Percentiles rank a stretch among this genome's conserved stretches.
Evolutionary conservation across 1,140 invertebrate species (phyloP).

Genomic region (Vollenhovia emeryi): DNA sequence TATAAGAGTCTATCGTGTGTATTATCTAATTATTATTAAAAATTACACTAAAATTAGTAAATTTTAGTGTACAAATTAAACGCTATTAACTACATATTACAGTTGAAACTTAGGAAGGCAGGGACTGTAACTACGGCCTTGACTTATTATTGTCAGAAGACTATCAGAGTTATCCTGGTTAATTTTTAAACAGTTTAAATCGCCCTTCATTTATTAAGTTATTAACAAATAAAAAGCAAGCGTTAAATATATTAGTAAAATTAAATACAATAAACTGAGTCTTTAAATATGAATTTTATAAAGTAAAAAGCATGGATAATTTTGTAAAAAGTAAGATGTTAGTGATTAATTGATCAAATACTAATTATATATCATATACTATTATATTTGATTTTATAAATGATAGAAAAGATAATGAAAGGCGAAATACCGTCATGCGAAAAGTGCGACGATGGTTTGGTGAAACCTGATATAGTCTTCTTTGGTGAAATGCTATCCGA

Average conservation of each 20-base stretch:
- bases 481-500: conserved; percentile 95
- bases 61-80: background rate
- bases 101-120: too few species aligned
- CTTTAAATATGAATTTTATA: background rate
- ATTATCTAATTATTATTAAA: background rate
- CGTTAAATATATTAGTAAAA: too few species aligned
- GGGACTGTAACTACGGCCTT: background rate
- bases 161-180: background rate
- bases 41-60: background rate
- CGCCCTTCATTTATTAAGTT: background rate
- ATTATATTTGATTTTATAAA: too few species aligned
- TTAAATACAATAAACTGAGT: background rate
- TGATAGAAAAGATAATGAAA: conserved; percentile 89
- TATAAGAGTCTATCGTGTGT: background rate
- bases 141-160: background rate
- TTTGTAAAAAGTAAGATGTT: background rate
- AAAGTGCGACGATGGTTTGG: conserved; percentile 89
- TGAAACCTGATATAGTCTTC: conserved; percentile 98
- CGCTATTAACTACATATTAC: background rate
- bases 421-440: conserved; percentile 92
- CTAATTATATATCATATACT: background rate
- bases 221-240: background rate
- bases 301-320: background rate
- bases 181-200: background rate
- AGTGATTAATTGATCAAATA: background rate